Evolutionary conservation across 2,888 invertebrate genomes (phyloP), one percentile per base, ranked within the genome.

Genomic region (Cryptosula pallasiana): DNA sequence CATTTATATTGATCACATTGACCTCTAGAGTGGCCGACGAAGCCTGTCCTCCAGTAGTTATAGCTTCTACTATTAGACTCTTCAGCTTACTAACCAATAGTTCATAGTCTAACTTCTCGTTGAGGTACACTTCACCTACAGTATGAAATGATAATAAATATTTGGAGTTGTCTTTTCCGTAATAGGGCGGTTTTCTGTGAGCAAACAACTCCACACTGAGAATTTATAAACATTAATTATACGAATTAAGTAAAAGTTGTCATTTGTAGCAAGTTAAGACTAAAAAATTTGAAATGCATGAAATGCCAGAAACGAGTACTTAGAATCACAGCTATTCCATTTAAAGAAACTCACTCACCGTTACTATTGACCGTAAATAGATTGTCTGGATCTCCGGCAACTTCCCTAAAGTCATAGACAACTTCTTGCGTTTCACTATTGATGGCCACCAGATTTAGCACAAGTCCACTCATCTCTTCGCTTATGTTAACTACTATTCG

Each of bases 41-140:
- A 9, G 27, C 63, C 32, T 63, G 63, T 25, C 63, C 63, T 13
- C 25, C n/a, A 32, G 63, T 3, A 25, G 63, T 63, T 2, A 63
- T 34, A 25, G 63, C 63, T 25, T 63, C 63, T 13, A 63, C 63
- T 63, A 63, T 34, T 13, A 63, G 2, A 27, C n/a, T 5, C 32
- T 63, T 63, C 20, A 16, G 25, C 32, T 63, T 63, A 32, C 29
- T 63, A n/a, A 63, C 9, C 9, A 63, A 16, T 32, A 29, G 32
- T 34, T 63, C 63, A 63, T 63, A 63, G 9, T 45, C 45, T 13
- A 45, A 20, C 20, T 45, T 20, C 45, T 45, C 45, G 20, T 45
- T 13, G 63, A 63, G 32, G 32, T 63, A 34, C n/a, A 63, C 63
- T 32, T 63, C 63, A 63, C 63, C 63, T 63, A n/a, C n/a, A 45